phyloP scores from a whole-genome alignment of 2,113 vertebrate species.

The Cheilinus undulatus region DNA sequence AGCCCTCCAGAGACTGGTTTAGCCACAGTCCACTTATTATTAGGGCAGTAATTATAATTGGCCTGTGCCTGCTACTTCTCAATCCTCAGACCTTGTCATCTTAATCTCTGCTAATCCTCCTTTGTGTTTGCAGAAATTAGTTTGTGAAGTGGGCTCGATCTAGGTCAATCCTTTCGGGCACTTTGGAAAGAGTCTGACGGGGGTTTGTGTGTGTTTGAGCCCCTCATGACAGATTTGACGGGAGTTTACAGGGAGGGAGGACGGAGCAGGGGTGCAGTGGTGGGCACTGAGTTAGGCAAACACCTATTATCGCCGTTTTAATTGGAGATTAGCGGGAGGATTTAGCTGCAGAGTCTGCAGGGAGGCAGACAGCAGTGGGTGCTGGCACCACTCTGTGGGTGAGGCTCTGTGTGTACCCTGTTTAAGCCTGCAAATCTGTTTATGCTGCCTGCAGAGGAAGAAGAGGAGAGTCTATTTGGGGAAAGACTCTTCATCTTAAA shows the following conservation, averaged over 20 bases:
- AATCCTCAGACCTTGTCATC: conserved; percentile 78
- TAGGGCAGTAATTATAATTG: conserved; percentile 78
- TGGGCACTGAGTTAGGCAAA: conserved; percentile 73
- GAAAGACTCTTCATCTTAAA: conserved; percentile 7
- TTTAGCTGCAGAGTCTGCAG: conserved; percentile 61
- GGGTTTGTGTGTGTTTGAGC: conserved; percentile 21
- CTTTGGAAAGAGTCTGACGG: conserved; percentile 53
- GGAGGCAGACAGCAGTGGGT: conserved; percentile 46
- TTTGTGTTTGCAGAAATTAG: conserved; percentile 79
- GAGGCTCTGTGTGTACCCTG: conserved; percentile 34
- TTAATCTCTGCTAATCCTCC: conserved; percentile 81
- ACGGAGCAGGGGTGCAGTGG: conserved; percentile 43
- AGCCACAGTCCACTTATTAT: conserved; percentile 63
- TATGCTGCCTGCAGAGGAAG: conserved; percentile 16
- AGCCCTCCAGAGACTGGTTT: conserved; percentile 52
- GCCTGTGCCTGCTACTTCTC: conserved; percentile 71
- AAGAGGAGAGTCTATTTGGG: not conserved
- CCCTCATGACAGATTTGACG: conserved; percentile 64
- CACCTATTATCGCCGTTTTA: conserved; percentile 79
- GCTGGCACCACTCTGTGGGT: conserved; percentile 46
- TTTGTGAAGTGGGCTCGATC: conserved; percentile 75
- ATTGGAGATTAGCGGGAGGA: conserved; percentile 77
- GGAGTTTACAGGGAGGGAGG: conserved; percentile 39
- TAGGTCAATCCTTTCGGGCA: conserved; percentile 74
- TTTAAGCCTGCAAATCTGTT: conserved; percentile 55